Percentiles rank a stretch among this genome's conserved stretches.
Conservation (phyloP, 2,888 invertebrate genomes). For the Pyrocoelia pectoralis region DNA sequence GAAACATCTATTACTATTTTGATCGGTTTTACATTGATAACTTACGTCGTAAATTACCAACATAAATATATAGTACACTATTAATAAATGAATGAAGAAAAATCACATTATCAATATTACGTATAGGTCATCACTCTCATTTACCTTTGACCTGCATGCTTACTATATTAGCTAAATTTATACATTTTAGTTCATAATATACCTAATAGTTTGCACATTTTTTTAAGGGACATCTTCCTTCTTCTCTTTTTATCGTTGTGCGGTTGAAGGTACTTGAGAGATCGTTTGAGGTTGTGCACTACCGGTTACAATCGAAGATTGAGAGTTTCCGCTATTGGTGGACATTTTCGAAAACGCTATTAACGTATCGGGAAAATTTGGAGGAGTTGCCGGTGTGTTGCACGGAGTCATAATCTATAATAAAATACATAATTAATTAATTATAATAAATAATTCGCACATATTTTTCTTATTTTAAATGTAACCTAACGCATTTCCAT, state of each 20-base stretch:
- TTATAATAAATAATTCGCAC: not conserved
- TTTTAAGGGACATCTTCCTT: conserved; percentile 6
- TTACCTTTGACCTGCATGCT: conserved; percentile 15
- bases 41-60: not conserved
- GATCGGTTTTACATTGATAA: not conserved
- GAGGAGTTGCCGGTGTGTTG: conserved; percentile 94
- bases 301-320: conserved; percentile 62
- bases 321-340: conserved; percentile 68
- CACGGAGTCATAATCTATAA: conserved; percentile 88
- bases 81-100: conserved; percentile 2
- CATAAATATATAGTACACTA: conserved; percentile 4
- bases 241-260: conserved; percentile 57
- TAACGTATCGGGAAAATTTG: conserved; percentile 91
- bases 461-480: too few relatives aligned
- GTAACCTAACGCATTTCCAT: too few relatives aligned
- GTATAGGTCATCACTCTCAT: conserved; percentile 2
- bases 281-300: conserved; percentile 53
- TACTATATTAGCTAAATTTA: conserved; percentile 27
- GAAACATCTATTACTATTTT: not conserved
- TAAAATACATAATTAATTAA: conserved; percentile 37
- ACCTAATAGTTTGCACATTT: conserved; percentile 34
- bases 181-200: conserved; percentile 28
- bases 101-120: conserved; percentile 13
- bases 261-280: conserved; percentile 53
- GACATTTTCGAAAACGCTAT: conserved; percentile 89